phyloP scores from a whole-genome alignment of 2,113 vertebrate species.

The Scophthalmus maximus region DNA sequence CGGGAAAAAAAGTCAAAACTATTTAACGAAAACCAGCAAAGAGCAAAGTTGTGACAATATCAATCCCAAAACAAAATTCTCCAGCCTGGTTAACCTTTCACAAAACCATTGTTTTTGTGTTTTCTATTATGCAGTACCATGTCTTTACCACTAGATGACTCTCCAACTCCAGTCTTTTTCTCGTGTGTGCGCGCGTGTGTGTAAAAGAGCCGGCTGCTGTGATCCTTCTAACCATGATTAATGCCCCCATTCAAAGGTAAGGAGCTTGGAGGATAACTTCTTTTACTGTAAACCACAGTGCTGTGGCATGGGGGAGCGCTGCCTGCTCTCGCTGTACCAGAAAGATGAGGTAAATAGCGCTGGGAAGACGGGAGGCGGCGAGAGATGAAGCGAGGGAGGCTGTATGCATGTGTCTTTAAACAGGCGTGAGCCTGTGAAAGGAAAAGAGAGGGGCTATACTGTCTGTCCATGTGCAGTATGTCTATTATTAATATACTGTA shows the following conservation, averaged over 20 bases:
- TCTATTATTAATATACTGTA: background rate
- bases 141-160: constrained; percentile 63
- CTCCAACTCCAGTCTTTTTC: constrained; percentile 31
- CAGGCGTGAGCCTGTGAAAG: constrained; percentile 16
- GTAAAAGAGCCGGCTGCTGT: constrained; percentile 60
- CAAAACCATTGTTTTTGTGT: background rate
- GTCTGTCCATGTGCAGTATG: background rate
- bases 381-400: constrained; percentile 9
- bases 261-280: constrained; percentile 80
- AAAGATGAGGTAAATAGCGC: constrained; percentile 65
- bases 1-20: background rate
- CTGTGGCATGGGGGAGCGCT: constrained; percentile 62
- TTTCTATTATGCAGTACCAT: background rate
- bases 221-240: constrained; percentile 80
- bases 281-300: constrained; percentile 78
- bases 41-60: background rate
- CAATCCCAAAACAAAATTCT: background rate
- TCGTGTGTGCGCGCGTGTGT: constrained; percentile 11
- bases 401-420: constrained; percentile 36
- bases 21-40: constrained; percentile 5
- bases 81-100: constrained; percentile 15
- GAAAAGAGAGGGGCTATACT: background rate
- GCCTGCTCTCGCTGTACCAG: constrained; percentile 49
- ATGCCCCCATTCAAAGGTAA: constrained; percentile 80
- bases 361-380: constrained; percentile 46